These are phyloP conservation scores for Timema podura DNA, from an alignment of 2,888 invertebrate genomes.

Conservation along the genomic window DNA sequence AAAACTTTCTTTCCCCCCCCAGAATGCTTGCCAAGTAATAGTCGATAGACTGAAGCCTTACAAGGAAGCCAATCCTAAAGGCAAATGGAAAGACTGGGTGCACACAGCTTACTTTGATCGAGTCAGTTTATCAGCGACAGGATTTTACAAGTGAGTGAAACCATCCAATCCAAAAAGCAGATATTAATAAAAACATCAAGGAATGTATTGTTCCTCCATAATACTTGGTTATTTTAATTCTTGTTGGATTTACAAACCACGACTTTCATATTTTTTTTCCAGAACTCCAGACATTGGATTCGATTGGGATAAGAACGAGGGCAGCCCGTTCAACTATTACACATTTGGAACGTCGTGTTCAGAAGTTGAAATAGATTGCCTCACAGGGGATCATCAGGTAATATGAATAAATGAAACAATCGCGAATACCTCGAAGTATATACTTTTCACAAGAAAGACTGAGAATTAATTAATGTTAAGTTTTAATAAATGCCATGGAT, in stretches of 20 bases:
- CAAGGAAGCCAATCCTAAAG: conserved; percentile 68
- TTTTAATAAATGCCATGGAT: too few species aligned
- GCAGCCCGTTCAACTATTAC: conserved; percentile 76
- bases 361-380: conserved; percentile 89
- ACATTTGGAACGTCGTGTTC: conserved; percentile 82
- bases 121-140: conserved; percentile 76
- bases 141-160: conserved; percentile 58
- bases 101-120: conserved; percentile 69
- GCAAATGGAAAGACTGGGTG: conserved; percentile 83
- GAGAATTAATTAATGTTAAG: too few species aligned
- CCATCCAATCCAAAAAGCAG: too few species aligned
- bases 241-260: too few species aligned
- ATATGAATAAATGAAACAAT: not conserved
- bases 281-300: conserved; percentile 71
- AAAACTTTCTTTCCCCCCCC: conserved; percentile 15
- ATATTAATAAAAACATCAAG: too few species aligned
- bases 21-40: conserved; percentile 75
- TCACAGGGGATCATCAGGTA: conserved; percentile 88
- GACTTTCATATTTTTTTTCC: conserved; percentile 20
- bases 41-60: conserved; percentile 69
- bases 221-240: too few species aligned
- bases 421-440: too few species aligned
- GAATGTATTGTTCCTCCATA: too few species aligned
- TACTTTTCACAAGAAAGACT: too few species aligned
- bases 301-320: conserved; percentile 64